A percentile compares a stretch with the other conserved stretches of the same genome.
phyloP scores from a whole-genome alignment of 2,797 vertebrate genomes.

The Anguilla megastoma region DNA sequence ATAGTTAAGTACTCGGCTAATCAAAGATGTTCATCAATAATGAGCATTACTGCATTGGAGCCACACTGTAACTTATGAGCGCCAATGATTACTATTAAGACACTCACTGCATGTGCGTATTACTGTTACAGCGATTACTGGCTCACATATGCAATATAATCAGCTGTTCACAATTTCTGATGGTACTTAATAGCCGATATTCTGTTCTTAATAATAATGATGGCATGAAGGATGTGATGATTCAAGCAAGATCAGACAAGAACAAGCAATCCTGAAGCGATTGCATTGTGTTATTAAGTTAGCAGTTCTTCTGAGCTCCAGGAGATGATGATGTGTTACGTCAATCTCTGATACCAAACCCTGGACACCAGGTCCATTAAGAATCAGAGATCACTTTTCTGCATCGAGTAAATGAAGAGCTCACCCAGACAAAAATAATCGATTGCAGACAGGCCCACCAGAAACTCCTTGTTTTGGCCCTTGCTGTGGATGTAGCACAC shows the following conservation, averaged over 20 bases:
- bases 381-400: neutral
- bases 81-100: neutral
- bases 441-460: neutral
- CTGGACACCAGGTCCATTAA: neutral
- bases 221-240: neutral
- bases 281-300: neutral
- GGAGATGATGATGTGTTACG: neutral
- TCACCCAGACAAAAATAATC: neutral
- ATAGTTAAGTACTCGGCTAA: neutral
- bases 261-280: neutral
- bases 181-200: neutral
- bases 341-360: neutral
- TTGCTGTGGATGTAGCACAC: neutral
- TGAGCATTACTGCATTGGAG: neutral
- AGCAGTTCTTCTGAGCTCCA: neutral
- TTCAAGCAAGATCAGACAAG: neutral
- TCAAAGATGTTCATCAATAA: neutral
- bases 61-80: neutral
- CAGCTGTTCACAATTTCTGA: neutral
- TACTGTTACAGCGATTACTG: neutral
- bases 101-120: neutral
- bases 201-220: neutral
- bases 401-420: neutral
- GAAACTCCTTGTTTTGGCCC: neutral
- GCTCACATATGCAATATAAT: too few relatives aligned